These are phyloP conservation scores for Lacerta bilineata DNA, from an alignment of 2,797 vertebrate genomes.

Conservation along the genomic window DNA sequence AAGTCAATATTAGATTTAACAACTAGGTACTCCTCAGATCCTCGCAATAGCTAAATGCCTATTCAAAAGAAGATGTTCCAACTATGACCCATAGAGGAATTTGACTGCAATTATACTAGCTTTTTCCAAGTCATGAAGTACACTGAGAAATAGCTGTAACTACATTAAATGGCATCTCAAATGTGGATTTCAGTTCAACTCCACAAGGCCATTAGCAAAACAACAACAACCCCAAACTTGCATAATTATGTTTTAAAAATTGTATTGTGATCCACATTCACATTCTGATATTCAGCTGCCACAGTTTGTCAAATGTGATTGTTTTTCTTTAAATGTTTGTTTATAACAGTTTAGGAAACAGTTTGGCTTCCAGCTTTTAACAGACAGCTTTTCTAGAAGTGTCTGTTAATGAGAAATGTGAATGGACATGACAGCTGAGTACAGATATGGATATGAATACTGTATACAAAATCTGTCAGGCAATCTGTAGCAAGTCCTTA, in stretches of 20 bases:
- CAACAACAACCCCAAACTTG: background rate
- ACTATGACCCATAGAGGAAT: background rate
- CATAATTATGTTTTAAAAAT: background rate
- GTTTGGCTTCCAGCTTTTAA: background rate
- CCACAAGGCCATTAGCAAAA: background rate
- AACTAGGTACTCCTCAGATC: background rate
- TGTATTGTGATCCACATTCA: background rate
- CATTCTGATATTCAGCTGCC: background rate
- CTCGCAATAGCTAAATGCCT: background rate
- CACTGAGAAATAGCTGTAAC: constrained; percentile 9
- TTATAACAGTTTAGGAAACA: constrained; percentile 25
- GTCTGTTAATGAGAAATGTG: constrained; percentile 38
- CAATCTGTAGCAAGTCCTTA: constrained; percentile 25
- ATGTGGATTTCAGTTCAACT: constrained; percentile 29
- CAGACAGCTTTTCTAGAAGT: constrained; percentile 25
- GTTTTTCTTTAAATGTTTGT: background rate
- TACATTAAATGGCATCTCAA: constrained; percentile 24
- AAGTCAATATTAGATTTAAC: background rate
- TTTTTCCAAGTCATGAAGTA: constrained; percentile 12
- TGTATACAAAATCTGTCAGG: constrained; percentile 10
- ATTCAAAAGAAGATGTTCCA: constrained; percentile 1
- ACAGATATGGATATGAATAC: constrained; percentile 39
- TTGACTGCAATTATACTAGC: constrained; percentile 18
- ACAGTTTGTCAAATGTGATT: background rate
- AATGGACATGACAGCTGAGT: constrained; percentile 33